Base-by-base conservation (phyloP, 2,113 vertebrate genomes). In the Callorhinus ursinus region DNA sequence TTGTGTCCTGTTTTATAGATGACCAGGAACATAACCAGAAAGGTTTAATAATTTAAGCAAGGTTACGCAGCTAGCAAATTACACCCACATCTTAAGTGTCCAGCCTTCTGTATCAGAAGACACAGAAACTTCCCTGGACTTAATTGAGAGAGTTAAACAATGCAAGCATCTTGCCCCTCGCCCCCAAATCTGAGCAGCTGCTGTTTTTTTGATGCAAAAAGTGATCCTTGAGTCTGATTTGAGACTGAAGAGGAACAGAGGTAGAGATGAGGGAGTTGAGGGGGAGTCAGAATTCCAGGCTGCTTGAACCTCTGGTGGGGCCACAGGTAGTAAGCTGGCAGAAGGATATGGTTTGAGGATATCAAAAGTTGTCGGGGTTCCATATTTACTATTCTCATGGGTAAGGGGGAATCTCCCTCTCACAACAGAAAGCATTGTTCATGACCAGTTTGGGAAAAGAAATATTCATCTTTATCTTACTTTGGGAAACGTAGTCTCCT, bases 31-130 rank as follows among this genome's bases (percentile, higher is more conserved):
- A 4, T 83, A 67, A 67, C 39, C 71, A 93, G 82, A 57, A 97
- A 92, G 7, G 63, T 77, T 96, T 76, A 88, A 39, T 93, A 19
- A 53, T n/a, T 53, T 96, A 74, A 81, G 36, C 31, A 96, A n/a
- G 26, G 16, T 59, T 76, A 4, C 72, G 88, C 31, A 92, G n/a
- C 46, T 88, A 69, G 26, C 93, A 84, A 95, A 93, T 85, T 81
- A 79, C 4, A 53, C 19, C 10, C 31, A n/a, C 24, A n/a, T 85
- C 55, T 82, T 57, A 81, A 79, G 49, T 83, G 10, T 74, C 63
- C 39, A 63, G 39, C 51, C 67, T 85, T 84, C 63, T 83, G 0
- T 76, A 63, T 85, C 71, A 91, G 59, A 93, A 85, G 65, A 84
- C 11, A 71, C 12, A 63, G 82, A 92, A 74, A 55, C 22, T 80